Percentiles rank a stretch among this genome's conserved stretches.
phyloP scores from a whole-genome alignment of 1,140 invertebrate species.

The Nebria ingens region DNA sequence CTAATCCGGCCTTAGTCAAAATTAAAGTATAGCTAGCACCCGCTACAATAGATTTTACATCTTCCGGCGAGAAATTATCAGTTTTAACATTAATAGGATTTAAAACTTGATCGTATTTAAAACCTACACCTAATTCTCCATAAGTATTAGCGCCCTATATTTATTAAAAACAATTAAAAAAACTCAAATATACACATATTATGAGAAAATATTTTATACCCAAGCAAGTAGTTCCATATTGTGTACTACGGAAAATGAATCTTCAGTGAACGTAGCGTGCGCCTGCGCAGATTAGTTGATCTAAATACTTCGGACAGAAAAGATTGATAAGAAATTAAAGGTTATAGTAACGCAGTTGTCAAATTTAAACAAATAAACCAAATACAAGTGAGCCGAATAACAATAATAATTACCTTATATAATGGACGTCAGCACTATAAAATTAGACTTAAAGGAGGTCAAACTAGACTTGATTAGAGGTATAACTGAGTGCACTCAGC shows the following conservation, averaged over 20 bases:
- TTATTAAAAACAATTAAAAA: background rate
- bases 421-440: conserved; percentile 32
- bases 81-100: conserved; percentile 43
- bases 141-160: conserved; percentile 73
- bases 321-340: no score
- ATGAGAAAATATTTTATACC: conserved; percentile 2
- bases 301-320: background rate
- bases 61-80: conserved; percentile 32
- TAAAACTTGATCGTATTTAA: conserved; percentile 52
- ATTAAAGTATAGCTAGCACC: conserved; percentile 68
- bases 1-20: conserved; percentile 49
- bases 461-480: conserved; percentile 54
- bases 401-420: background rate
- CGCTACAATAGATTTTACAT: conserved; percentile 52
- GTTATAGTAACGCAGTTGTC: background rate
- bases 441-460: conserved; percentile 49
- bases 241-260: background rate
- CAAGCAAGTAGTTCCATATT: background rate
- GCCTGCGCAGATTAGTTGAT: background rate
- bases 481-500: conserved; percentile 56
- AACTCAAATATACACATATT: no score
- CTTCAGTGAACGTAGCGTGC: background rate
- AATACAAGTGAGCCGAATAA: no score
- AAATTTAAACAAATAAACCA: no score
- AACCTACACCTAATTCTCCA: conserved; percentile 63